Evolutionary conservation across 1,140 invertebrate genomes (phyloP).

Genomic region (Pemphigus obesinymphae): DNA sequence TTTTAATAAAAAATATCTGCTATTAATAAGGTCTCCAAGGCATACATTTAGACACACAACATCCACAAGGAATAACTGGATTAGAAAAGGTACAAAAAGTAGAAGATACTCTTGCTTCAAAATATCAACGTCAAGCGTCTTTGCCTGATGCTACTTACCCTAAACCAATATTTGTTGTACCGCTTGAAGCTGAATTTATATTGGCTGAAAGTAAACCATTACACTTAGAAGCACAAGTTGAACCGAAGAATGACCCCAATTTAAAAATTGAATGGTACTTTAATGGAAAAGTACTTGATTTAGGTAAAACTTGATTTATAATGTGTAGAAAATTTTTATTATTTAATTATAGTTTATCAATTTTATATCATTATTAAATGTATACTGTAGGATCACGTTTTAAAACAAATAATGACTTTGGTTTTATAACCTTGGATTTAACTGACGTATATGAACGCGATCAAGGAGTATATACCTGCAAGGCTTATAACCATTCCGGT

Average conservation of each 20-base stretch:
- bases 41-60: conserved; percentile 80
- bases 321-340: not conserved
- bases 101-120: conserved; percentile 69
- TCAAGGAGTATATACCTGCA: conserved; percentile 89
- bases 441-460: conserved; percentile 87
- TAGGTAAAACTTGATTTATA: conserved; percentile 53
- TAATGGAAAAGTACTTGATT: conserved; percentile 79
- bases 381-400: conserved; percentile 61
- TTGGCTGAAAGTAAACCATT: conserved; percentile 85
- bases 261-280: conserved; percentile 92
- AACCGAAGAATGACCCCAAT: conserved; percentile 94
- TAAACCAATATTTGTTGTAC: conserved; percentile 83
- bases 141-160: conserved; percentile 70
- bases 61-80: conserved; percentile 81
- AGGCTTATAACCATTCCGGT: conserved; percentile 77
- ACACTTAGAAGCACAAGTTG: conserved; percentile 87
- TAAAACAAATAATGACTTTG: conserved; percentile 85
- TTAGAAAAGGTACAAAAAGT: conserved; percentile 80
- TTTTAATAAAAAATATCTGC: not conserved
- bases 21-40: conserved; percentile 57
- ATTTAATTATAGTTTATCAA: not conserved
- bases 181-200: conserved; percentile 72
- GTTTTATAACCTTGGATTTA: conserved; percentile 84
- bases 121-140: conserved; percentile 60
- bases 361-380: not conserved